phyloP scores from a whole-genome alignment of 2,797 vertebrate species.

The Jordanella pulchra region DNA sequence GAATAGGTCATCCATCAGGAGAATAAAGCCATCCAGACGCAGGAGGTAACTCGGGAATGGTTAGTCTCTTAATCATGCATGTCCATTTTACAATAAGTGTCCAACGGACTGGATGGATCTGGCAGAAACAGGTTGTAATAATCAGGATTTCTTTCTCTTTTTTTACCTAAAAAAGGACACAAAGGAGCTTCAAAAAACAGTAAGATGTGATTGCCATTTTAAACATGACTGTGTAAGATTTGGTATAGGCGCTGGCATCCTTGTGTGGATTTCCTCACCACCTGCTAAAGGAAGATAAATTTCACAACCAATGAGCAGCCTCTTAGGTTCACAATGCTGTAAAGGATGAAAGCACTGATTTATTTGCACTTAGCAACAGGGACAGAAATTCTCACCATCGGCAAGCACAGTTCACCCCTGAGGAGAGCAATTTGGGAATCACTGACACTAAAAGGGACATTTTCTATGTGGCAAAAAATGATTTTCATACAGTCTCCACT shows the following conservation, averaged over 20 bases:
- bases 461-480: constrained; percentile 33
- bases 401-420: constrained; percentile 43
- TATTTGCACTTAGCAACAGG: constrained; percentile 47
- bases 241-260: constrained; percentile 39
- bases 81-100: constrained; percentile 30
- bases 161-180: constrained; percentile 42
- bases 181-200: constrained; percentile 47
- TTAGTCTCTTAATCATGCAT: constrained; percentile 45
- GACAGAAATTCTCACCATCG: constrained; percentile 45
- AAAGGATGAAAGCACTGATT: constrained; percentile 64
- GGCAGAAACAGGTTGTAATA: constrained; percentile 40
- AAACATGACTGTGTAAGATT: constrained; percentile 48
- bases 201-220: constrained; percentile 57
- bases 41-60: constrained; percentile 20
- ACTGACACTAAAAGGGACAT: constrained; percentile 14
- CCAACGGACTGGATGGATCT: constrained; percentile 20
- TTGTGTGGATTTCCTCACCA: constrained; percentile 48
- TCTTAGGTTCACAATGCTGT: constrained; percentile 55
- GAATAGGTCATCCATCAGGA: constrained; percentile 57
- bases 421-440: constrained; percentile 50
- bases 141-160: constrained; percentile 41
- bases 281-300: constrained; percentile 71
- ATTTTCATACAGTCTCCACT: constrained; percentile 27
- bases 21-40: constrained; percentile 25
- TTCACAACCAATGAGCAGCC: constrained; percentile 55